These are phyloP conservation scores for Heliconius aoede DNA, from an alignment of 2,888 invertebrate genomes.

Conservation along the genomic window DNA sequence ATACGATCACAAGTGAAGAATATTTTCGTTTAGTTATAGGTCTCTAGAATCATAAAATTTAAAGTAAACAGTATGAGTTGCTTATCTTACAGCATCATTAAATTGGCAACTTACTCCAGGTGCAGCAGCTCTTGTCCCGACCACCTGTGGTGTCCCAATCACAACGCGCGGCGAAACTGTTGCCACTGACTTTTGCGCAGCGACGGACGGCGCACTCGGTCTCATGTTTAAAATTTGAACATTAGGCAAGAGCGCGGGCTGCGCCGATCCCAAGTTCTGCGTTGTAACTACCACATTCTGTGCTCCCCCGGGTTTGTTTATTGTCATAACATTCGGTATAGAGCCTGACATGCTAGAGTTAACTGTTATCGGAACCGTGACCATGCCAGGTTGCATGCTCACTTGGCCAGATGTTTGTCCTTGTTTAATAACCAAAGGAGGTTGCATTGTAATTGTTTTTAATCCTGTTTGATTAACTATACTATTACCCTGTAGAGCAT, in stretches of 20 bases:
- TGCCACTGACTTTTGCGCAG: constrained; percentile 90
- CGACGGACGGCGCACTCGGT: constrained; percentile 86
- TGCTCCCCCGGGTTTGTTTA: constrained; percentile 84
- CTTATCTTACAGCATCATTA: constrained; percentile 32
- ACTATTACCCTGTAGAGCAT: constrained; percentile 79
- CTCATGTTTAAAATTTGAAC: constrained; percentile 94
- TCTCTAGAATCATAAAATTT: constrained; percentile 31
- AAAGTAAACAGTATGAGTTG: constrained; percentile 27
- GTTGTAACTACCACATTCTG: constrained; percentile 83
- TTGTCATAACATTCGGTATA: constrained; percentile 86
- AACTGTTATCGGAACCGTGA: constrained; percentile 86
- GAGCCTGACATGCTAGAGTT: constrained; percentile 83
- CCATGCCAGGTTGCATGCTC: constrained; percentile 82
- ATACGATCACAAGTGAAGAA: constrained; percentile 4
- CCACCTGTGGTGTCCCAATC: constrained; percentile 91
- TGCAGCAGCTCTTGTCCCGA: constrained; percentile 91
- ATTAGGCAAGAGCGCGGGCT: constrained; percentile 87
- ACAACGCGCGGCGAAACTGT: constrained; percentile 92
- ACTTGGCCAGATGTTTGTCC: constrained; percentile 67
- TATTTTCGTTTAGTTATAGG: constrained; percentile 31
- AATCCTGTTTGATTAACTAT: constrained; percentile 58
- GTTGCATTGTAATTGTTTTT: constrained; percentile 73
- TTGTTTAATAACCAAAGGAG: constrained; percentile 77
- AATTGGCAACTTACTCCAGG: constrained; percentile 86
- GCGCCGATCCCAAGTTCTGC: constrained; percentile 85